phyloP scores from a whole-genome alignment of 1,140 invertebrate species.

The Heliconius hermathena region DNA sequence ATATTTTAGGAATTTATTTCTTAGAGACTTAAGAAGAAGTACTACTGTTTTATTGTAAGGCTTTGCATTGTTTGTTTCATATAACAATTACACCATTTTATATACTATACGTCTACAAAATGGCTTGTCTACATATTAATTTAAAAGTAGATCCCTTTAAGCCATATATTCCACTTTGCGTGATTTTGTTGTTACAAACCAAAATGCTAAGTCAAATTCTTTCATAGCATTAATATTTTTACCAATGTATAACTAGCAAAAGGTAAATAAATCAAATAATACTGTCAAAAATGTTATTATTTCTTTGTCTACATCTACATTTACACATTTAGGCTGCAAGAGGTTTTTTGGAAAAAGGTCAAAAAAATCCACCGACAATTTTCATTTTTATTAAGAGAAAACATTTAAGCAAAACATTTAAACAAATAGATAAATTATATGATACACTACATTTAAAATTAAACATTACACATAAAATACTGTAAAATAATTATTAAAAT shows the following conservation, averaged over 20 bases:
- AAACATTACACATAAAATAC: conserved; percentile 23
- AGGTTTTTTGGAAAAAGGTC: background rate
- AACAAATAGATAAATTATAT: conserved; percentile 19
- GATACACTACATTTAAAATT: conserved; percentile 14
- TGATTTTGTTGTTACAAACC: conserved; percentile 74
- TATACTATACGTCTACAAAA: conserved; percentile 41
- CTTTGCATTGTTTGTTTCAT: conserved; percentile 54
- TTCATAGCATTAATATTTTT: conserved; percentile 80
- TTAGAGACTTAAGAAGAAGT: conserved; percentile 77
- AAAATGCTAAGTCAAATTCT: conserved; percentile 79
- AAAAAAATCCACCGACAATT: conserved; percentile 17
- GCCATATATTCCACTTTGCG: conserved; percentile 47
- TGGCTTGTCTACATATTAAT: conserved; percentile 54
- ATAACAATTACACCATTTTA: conserved; percentile 45
- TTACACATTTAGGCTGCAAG: background rate
- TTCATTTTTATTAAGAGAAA: conserved; percentile 38
- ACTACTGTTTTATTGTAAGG: conserved; percentile 68
- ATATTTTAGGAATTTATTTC: conserved; percentile 76
- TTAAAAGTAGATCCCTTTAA: conserved; percentile 54
- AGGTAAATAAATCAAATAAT: conserved; percentile 80
- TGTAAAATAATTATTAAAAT: conserved; percentile 11
- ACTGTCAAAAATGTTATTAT: conserved; percentile 54
- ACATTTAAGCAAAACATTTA: conserved; percentile 25
- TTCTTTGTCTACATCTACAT: conserved; percentile 36
- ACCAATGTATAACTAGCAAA: conserved; percentile 80